Conservation (phyloP, 2,888 invertebrate species). For the Alsophila aescularia region DNA sequence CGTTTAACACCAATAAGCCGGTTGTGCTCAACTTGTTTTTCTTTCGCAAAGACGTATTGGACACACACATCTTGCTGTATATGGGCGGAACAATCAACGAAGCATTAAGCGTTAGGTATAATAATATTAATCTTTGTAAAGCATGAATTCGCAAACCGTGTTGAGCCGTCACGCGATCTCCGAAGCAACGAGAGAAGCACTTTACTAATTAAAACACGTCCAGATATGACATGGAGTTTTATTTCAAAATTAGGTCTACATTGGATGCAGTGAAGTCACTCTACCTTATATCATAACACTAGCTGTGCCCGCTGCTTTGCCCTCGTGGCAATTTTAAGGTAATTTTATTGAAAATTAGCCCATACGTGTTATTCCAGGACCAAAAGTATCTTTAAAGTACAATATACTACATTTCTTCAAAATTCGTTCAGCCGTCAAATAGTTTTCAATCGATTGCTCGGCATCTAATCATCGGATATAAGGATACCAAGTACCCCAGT, state of each 20-base stretch:
- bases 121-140: slow-evolving; percentile 46
- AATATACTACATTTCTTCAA: too few species aligned
- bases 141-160: slow-evolving; percentile 56
- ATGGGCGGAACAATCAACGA: slow-evolving; percentile 34
- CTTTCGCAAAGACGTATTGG: slow-evolving; percentile 16
- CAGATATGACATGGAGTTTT: slow-evolving; percentile 36
- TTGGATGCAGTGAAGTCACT: slow-evolving; percentile 18
- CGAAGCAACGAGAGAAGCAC: slow-evolving; percentile 59
- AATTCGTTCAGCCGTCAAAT: too few species aligned
- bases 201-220: slow-evolving; percentile 70
- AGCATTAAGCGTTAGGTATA: slow-evolving; percentile 43
- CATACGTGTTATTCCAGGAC: too few species aligned
- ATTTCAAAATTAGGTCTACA: slow-evolving; percentile 46
- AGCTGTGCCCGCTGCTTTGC: too few species aligned
- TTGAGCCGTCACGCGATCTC: slow-evolving; percentile 58
- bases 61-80: slow-evolving; percentile 21
- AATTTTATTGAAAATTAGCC: too few species aligned
- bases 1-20: slow-evolving; percentile 10
- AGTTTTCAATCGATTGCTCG: too few species aligned
- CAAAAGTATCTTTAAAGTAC: too few species aligned
- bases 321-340: slow-evolving; percentile 1
- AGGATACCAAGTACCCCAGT: too few species aligned
- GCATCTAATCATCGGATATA: too few species aligned
- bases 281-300: neutral
- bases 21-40: neutral